Evolutionary conservation across 2,888 invertebrate genomes (phyloP).

Genomic region (Thecocarcelia acutangulata): DNA sequence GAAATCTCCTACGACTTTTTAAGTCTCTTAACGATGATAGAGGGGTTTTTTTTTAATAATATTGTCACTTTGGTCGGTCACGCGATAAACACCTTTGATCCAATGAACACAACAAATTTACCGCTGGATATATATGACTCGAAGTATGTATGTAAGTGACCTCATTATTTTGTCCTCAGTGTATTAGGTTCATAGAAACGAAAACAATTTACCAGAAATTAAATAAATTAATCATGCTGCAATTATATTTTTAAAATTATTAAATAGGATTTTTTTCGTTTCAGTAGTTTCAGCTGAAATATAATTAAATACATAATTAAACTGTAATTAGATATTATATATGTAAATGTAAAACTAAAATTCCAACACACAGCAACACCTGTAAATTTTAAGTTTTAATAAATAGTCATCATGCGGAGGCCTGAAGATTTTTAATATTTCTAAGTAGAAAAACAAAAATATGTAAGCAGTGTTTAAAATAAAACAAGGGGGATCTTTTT

Average conservation of each 20-base stretch:
- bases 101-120: too few species aligned
- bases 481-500: constrained; percentile 51
- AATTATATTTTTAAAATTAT: constrained; percentile 43
- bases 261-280: constrained; percentile 26
- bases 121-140: too few species aligned
- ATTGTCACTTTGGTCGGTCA: too few species aligned
- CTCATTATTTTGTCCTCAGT: constrained; percentile 18
- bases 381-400: constrained; percentile 61
- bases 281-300: constrained; percentile 52
- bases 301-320: constrained; percentile 49
- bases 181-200: constrained; percentile 22
- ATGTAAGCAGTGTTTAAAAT: constrained; percentile 3
- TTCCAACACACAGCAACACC: constrained; percentile 72
- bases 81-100: too few species aligned
- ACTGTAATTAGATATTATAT: constrained; percentile 38
- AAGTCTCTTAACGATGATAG: too few species aligned
- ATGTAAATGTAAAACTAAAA: constrained; percentile 60
- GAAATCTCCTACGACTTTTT: too few species aligned
- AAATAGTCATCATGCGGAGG: constrained; percentile 36
- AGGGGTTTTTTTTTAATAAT: too few species aligned
- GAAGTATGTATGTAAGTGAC: not conserved
- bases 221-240: constrained; percentile 55
- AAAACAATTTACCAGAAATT: constrained; percentile 49
- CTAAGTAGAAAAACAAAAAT: constrained; percentile 12
- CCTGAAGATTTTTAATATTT: constrained; percentile 15